Evolutionary conservation across 1,140 invertebrate species (phyloP).

Genomic region (Diabrotica undecimpunctata): DNA sequence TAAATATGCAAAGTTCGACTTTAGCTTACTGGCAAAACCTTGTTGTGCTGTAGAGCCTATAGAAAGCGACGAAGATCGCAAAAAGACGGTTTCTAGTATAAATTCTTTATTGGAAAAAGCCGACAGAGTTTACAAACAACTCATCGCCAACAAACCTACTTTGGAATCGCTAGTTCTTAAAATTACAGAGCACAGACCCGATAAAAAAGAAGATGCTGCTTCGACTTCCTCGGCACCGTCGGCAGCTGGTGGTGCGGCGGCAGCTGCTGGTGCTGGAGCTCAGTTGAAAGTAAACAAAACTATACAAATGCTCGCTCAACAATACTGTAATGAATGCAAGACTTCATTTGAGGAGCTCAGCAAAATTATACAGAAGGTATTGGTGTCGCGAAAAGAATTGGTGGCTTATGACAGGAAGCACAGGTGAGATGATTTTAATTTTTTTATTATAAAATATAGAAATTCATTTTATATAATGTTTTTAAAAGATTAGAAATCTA

Average conservation of each 20-base stretch:
- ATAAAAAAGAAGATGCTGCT: slow-evolving; percentile 59
- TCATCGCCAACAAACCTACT: slow-evolving; percentile 84
- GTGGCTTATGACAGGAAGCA: slow-evolving; percentile 90
- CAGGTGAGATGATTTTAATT: slow-evolving; percentile 22
- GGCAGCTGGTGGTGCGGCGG: slow-evolving; percentile 30
- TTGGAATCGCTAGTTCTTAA: slow-evolving; percentile 76
- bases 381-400: slow-evolving; percentile 66
- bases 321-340: slow-evolving; percentile 93
- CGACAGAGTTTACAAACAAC: slow-evolving; percentile 87
- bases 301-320: slow-evolving; percentile 84
- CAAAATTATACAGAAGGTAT: slow-evolving; percentile 83
- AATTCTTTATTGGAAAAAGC: slow-evolving; percentile 90
- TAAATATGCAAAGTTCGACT: slow-evolving; percentile 99
- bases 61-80: slow-evolving; percentile 93
- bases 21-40: slow-evolving; percentile 81
- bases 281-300: slow-evolving; percentile 72
- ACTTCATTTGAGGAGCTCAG: slow-evolving; percentile 93
- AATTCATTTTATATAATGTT: not conserved
- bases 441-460: too few species aligned
- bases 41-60: slow-evolving; percentile 96
- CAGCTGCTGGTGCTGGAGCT: slow-evolving; percentile 42
- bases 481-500: too few species aligned
- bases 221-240: slow-evolving; percentile 20
- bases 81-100: slow-evolving; percentile 89
- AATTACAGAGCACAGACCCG: slow-evolving; percentile 71